Conservation (phyloP, 2,113 vertebrate genomes). For the Salminus brasiliensis region DNA sequence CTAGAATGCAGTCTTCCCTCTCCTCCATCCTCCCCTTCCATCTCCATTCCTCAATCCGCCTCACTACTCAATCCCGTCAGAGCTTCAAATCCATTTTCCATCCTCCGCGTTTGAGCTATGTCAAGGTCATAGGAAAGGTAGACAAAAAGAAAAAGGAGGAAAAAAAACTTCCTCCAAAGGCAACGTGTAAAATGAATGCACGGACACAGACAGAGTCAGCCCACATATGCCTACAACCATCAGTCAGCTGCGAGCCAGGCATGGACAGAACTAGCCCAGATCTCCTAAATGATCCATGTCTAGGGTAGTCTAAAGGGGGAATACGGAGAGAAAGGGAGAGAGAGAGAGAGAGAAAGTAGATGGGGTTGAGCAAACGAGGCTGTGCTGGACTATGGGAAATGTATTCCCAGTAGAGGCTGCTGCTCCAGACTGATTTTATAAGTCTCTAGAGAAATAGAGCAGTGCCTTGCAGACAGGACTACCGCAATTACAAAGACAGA, state of each 20-base stretch:
- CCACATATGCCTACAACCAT: constrained; percentile 45
- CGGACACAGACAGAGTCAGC: constrained; percentile 25
- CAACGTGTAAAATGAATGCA: constrained; percentile 39
- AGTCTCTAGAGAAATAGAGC: constrained; percentile 51
- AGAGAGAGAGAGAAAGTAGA: neutral
- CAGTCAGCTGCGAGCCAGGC: constrained; percentile 46
- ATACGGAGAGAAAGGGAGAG: constrained; percentile 17
- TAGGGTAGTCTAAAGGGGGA: constrained; percentile 44
- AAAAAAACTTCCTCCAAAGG: constrained; percentile 26
- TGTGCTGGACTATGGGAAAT: constrained; percentile 45
- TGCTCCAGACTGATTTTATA: constrained; percentile 55
- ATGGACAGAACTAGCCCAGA: constrained; percentile 50
- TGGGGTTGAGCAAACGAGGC: constrained; percentile 42
- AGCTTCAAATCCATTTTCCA: constrained; percentile 47
- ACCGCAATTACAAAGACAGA: constrained; percentile 47
- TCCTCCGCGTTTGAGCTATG: constrained; percentile 13
- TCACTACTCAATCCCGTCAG: constrained; percentile 24
- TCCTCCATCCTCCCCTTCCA: neutral
- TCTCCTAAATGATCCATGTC: constrained; percentile 58
- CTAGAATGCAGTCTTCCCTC: neutral
- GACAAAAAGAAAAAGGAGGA: neutral
- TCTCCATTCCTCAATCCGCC: constrained; percentile 16
- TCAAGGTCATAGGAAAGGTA: constrained; percentile 48
- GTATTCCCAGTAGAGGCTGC: constrained; percentile 40
- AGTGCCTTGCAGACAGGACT: constrained; percentile 32